These are phyloP conservation scores for Athetis lepigone DNA, from an alignment of 2,888 invertebrate species.

Conservation along the genomic window DNA sequence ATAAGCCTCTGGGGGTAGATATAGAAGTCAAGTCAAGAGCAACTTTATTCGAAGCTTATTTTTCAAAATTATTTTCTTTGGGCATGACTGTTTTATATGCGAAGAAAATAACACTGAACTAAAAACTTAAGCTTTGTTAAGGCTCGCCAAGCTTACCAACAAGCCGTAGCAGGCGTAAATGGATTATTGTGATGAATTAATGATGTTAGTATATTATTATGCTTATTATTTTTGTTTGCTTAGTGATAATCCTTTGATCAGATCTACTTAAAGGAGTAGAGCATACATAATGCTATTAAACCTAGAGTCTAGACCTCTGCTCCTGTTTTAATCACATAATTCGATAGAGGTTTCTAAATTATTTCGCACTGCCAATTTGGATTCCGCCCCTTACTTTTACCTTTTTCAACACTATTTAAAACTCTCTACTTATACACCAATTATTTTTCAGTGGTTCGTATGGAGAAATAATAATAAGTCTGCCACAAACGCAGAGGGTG, in stretches of 20 bases:
- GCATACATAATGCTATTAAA: too few relatives aligned
- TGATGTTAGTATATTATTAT: too few relatives aligned
- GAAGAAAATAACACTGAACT: not conserved
- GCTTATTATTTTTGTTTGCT: too few relatives aligned
- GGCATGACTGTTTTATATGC: not conserved
- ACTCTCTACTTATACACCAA: slow-evolving; percentile 8
- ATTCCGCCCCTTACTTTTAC: too few relatives aligned
- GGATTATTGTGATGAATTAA: too few relatives aligned
- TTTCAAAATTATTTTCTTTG: slow-evolving; percentile 6
- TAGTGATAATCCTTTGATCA: too few relatives aligned
- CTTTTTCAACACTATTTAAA: too few relatives aligned
- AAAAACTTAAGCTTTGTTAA: not conserved
- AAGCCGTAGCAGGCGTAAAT: not conserved
- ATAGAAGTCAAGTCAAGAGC: slow-evolving; percentile 10
- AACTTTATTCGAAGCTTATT: slow-evolving; percentile 17
- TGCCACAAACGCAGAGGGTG: slow-evolving; percentile 70
- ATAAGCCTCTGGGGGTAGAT: slow-evolving; percentile 9
- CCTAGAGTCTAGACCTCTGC: too few relatives aligned
- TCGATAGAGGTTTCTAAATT: too few relatives aligned
- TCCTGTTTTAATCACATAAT: too few relatives aligned
- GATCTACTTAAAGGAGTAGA: too few relatives aligned
- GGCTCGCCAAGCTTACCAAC: not conserved
- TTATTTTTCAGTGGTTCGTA: slow-evolving; percentile 78
- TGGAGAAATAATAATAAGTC: slow-evolving; percentile 80
- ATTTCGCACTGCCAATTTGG: too few relatives aligned